These are phyloP conservation scores for Cossypha niveicapilla DNA, from an alignment of 2,797 vertebrate genomes.

Conservation along the genomic window DNA sequence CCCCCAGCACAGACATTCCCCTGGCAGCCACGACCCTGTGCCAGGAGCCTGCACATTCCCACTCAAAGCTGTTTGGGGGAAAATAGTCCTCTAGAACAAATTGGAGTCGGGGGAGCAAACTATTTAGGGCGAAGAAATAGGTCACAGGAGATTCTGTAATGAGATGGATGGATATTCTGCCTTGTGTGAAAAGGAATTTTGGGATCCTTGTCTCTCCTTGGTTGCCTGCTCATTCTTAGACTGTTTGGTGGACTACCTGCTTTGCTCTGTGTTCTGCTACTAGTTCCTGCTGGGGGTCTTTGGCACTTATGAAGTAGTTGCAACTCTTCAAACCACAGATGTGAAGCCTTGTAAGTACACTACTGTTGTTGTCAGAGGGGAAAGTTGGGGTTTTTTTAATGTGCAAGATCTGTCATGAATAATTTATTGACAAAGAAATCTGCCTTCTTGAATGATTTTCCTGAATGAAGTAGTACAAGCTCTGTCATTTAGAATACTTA, in stretches of 20 bases:
- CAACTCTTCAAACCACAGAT: background rate
- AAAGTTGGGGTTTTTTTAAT: background rate
- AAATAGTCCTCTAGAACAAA: background rate
- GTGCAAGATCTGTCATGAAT: background rate
- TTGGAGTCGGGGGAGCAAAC: background rate
- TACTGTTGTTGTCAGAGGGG: background rate
- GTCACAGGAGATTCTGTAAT: background rate
- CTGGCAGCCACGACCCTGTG: fast-evolving
- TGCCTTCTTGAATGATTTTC: background rate
- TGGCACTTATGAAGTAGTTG: background rate
- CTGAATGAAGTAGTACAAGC: background rate
- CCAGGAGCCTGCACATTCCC: background rate
- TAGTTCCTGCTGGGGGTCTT: background rate
- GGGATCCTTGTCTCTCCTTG: background rate
- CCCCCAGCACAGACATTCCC: background rate
- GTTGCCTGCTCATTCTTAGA: background rate
- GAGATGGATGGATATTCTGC: background rate
- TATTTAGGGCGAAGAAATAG: background rate
- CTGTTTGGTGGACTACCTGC: background rate
- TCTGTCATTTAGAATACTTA: background rate
- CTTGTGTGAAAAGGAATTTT: background rate
- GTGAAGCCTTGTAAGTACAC: background rate
- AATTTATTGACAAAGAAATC: background rate
- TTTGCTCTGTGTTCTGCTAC: background rate
- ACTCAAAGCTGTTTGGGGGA: background rate